Conservation (phyloP, 2,113 vertebrate species). For the Elachura formosa region DNA sequence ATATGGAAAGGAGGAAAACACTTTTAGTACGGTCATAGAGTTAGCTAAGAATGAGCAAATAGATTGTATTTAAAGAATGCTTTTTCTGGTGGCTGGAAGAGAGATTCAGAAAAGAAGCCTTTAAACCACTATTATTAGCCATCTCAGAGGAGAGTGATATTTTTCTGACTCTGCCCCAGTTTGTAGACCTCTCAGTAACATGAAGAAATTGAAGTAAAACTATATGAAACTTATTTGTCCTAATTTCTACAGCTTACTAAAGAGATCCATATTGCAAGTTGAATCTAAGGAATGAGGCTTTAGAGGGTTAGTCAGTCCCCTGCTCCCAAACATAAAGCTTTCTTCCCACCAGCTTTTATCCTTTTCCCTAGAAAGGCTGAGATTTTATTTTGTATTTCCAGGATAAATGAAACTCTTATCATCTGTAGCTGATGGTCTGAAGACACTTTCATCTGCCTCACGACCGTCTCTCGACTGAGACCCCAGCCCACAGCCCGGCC, state of each 20-base stretch:
- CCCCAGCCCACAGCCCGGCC: no score
- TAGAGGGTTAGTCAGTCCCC: not conserved
- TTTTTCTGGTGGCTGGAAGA: not conserved
- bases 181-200: slow-evolving; percentile 29
- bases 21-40: not conserved
- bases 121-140: slow-evolving; percentile 41
- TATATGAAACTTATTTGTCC: slow-evolving; percentile 25
- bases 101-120: slow-evolving; percentile 1
- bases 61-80: not conserved
- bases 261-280: not conserved
- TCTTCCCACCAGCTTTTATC: not conserved
- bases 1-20: not conserved
- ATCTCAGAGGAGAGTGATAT: slow-evolving; percentile 30
- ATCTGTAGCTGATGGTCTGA: no score
- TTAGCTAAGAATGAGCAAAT: not conserved
- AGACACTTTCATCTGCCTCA: no score
- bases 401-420: not conserved
- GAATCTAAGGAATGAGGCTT: not conserved
- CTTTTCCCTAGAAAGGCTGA: not conserved
- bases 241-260: slow-evolving; percentile 22
- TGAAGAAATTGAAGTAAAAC: not conserved
- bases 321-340: not conserved
- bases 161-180: slow-evolving; percentile 49
- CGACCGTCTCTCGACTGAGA: no score
- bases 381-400: not conserved